Base-by-base conservation (phyloP, 2,888 invertebrate species). In the Agrotis clavis region DNA sequence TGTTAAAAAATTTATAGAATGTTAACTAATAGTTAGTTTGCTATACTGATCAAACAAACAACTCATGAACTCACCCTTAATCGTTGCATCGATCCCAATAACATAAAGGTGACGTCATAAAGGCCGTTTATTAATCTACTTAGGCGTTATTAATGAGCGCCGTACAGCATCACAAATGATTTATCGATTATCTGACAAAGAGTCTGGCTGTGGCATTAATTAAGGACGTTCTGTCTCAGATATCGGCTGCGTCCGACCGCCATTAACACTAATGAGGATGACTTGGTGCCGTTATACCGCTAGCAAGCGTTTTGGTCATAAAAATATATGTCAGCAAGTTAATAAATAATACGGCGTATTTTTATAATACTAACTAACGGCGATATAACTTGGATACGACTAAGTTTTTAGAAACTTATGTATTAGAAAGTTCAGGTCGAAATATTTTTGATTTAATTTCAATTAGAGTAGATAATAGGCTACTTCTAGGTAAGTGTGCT, bases 241-340 rank as follows among this genome's bases (percentile, higher is more conserved):
- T 93, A 93, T 93, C 92, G 89, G 83, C 75, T 88, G 87, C 87
- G 82, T 87, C 86, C 88, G 88, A 88, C 89, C 91, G 89, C 90
- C 89, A 92, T 93, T 93, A 92, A 87, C 91, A 88, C 92, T 94
- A 94, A 94, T 94, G 93, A 94, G 91, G 87, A 88, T 81, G 89
- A 86, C 86, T 89, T 82, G 77, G 85, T 82, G 80, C 75, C 80
- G 78, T 79, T 80, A 85, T 84, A 81, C 77, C 81, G 79, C 79
- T 81, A 74, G 57, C 61, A 72, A 76, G 82, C 77, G 83, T 87
- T 85, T 83, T 81, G 74, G 84, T n/a, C 53, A 71, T 80, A 80
- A 84, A 82, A 84, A 82, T 86, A 72, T 86, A 77, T 80, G 79
- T 69, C 68, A 84, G 68, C 74, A 68, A 67, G 62, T 75, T 78